Evolutionary conservation across 2,797 vertebrate species (phyloP).

Genomic region (Notamacropus eugenii): DNA sequence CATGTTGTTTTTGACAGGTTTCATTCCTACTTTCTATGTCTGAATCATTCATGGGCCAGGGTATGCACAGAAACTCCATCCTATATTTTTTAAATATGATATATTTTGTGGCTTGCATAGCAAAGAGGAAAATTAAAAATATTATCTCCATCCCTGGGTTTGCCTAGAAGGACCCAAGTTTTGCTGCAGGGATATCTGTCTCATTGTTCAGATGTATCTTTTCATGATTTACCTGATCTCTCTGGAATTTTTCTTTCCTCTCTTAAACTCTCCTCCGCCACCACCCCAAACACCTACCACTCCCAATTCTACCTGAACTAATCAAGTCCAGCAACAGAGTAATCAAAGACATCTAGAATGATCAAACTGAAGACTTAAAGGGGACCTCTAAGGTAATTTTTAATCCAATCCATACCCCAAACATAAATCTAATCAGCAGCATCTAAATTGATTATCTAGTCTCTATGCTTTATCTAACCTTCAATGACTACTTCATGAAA

Average conservation of each 20-base stretch:
- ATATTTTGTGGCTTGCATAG: neutral
- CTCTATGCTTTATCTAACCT: neutral
- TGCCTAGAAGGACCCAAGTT: neutral
- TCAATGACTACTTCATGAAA: neutral
- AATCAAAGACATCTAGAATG: neutral
- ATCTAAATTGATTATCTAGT: neutral
- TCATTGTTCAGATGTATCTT: neutral
- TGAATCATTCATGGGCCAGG: neutral
- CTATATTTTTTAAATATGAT: neutral
- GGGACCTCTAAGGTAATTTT: neutral
- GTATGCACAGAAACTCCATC: neutral
- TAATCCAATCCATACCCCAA: neutral
- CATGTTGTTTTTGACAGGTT: neutral
- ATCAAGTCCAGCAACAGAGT: neutral
- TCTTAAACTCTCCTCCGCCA: neutral
- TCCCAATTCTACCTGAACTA: neutral
- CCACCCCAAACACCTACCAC: neutral
- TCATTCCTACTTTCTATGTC: neutral
- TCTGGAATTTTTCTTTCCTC: neutral
- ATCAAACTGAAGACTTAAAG: neutral
- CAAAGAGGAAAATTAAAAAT: neutral
- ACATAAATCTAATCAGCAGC: neutral
- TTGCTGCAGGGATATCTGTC: neutral
- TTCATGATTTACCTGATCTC: neutral
- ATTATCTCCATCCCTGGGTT: neutral